Evolutionary conservation across 2,113 vertebrate genomes (phyloP).

Genomic region (Perca fluviatilis): DNA sequence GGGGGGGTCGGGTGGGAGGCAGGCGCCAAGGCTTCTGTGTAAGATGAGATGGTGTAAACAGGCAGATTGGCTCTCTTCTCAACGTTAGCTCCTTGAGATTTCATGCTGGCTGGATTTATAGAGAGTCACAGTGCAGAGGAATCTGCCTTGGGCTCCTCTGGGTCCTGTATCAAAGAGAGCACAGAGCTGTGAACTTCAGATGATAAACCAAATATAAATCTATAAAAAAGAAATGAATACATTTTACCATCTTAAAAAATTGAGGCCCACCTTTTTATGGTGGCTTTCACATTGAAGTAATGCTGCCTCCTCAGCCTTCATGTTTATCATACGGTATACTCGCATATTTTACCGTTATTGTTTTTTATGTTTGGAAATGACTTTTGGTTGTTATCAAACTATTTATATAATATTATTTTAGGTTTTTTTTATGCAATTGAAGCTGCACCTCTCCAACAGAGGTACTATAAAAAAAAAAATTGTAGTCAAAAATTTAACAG

Average conservation of each 20-base stretch:
- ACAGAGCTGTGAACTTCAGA: conserved; percentile 61
- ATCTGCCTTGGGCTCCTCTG: conserved; percentile 58
- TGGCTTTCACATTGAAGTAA: conserved; percentile 20
- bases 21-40: conserved; percentile 65
- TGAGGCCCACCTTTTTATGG: conserved; percentile 36
- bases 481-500: background rate
- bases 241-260: conserved; percentile 41
- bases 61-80: conserved; percentile 71
- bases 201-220: conserved; percentile 64
- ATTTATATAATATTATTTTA: background rate
- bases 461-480: background rate
- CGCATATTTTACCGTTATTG: background rate
- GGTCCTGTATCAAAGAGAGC: conserved; percentile 49
- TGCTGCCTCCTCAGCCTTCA: background rate
- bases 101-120: conserved; percentile 77
- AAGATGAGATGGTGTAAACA: conserved; percentile 78
- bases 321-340: background rate
- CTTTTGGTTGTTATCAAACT: background rate
- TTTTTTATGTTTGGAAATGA: background rate
- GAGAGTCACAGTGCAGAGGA: conserved; percentile 62
- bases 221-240: conserved; percentile 27
- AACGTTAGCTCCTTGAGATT: conserved; percentile 71
- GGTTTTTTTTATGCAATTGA: background rate
- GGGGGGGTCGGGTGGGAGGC: conserved; percentile 20
- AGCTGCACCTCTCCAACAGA: background rate